Conservation (phyloP, 2,797 vertebrate genomes). For the Falco concolor region DNA sequence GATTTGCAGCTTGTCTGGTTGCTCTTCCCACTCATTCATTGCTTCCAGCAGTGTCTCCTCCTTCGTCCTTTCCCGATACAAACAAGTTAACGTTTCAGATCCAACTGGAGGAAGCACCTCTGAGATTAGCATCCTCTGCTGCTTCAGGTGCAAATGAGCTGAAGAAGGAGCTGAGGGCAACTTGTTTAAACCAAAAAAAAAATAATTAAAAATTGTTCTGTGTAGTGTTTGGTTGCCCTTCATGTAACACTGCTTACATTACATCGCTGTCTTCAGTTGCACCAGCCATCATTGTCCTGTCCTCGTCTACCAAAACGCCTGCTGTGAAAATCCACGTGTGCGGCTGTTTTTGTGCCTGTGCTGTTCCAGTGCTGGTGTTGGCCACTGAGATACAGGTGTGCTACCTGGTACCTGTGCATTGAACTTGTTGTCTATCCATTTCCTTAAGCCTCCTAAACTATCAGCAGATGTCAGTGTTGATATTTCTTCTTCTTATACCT, state of each 20-base stretch:
- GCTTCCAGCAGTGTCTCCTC: conserved; percentile 43
- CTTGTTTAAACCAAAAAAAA: not conserved
- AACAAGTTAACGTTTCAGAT: not conserved
- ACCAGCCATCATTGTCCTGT: not conserved
- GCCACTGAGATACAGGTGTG: fast-evolving
- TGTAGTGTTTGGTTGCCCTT: not conserved
- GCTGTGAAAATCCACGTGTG: fast-evolving
- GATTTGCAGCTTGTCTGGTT: conserved; percentile 48
- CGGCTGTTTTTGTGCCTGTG: not conserved
- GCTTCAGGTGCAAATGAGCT: not conserved
- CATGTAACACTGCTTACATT: fast-evolving
- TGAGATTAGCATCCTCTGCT: not conserved
- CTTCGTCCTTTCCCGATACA: conserved; percentile 18
- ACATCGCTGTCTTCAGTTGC: not conserved
- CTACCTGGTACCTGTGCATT: not conserved
- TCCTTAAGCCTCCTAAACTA: not conserved
- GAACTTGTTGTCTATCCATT: not conserved
- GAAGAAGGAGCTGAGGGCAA: not conserved
- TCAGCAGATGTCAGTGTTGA: conserved; percentile 16
- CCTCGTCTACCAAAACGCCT: not conserved
- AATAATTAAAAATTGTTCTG: fast-evolving
- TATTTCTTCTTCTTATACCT: not conserved
- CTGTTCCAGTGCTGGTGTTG: not conserved
- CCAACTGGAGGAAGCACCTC: not conserved
- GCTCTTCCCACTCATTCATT: conserved; percentile 50